phyloP scores from a whole-genome alignment of 1,140 invertebrate species.

The Eumeta japonica region DNA sequence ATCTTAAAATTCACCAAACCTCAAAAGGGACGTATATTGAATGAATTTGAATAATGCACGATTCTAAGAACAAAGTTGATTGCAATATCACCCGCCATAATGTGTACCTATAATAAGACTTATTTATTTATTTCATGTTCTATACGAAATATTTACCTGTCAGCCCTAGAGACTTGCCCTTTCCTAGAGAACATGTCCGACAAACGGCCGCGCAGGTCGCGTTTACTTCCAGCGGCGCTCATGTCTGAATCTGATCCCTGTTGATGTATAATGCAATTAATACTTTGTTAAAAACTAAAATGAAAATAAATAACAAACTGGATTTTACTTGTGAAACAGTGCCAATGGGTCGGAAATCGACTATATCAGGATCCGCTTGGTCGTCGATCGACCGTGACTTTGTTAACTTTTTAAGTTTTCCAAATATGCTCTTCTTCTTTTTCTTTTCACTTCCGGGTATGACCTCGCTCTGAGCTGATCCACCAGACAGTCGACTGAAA shows the following conservation, averaged over 20 bases:
- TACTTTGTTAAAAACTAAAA: too few species aligned
- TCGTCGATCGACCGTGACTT: constrained; percentile 82
- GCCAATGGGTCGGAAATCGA: constrained; percentile 52
- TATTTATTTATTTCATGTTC: too few species aligned
- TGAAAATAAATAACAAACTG: background rate
- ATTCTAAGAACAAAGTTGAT: too few species aligned
- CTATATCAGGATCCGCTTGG: constrained; percentile 52
- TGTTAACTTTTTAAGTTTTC: constrained; percentile 80
- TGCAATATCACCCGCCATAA: too few species aligned
- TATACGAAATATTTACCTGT: constrained; percentile 69
- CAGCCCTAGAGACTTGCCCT: constrained; percentile 59
- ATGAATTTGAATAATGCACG: constrained; percentile 1
- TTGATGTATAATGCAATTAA: background rate
- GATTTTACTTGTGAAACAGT: constrained; percentile 54
- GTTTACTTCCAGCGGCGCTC: constrained; percentile 72
- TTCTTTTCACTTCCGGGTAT: constrained; percentile 72
- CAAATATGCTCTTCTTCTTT: constrained; percentile 79
- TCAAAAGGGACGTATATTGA: constrained; percentile 5
- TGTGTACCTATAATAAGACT: too few species aligned
- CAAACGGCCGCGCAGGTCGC: constrained; percentile 75
- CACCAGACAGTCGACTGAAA: constrained; percentile 71
- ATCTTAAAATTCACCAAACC: too few species aligned
- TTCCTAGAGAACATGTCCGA: constrained; percentile 80
- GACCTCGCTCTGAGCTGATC: constrained; percentile 82
- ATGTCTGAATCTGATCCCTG: constrained; percentile 77